Base-by-base conservation (phyloP, 2,113 vertebrate genomes). In the Emberiza fucata region DNA sequence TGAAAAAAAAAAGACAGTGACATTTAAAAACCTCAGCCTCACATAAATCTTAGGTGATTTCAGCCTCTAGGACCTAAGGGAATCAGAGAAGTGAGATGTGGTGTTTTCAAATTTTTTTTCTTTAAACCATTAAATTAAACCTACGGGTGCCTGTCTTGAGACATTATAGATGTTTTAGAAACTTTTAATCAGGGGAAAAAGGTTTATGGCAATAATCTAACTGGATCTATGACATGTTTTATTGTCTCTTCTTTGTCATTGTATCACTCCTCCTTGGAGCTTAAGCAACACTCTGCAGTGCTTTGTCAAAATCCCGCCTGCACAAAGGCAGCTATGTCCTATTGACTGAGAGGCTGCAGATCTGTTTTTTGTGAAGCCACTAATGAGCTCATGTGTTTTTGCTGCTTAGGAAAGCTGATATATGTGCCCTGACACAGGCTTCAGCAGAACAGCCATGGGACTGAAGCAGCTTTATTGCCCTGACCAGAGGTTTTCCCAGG, bases 341-440 rank as follows among this genome's bases (percentile, higher is more conserved):
- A 51, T 64, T 92, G 80, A 73, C n/a, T 2, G 44, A 72, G 50
- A 31, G 48, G 17, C 37, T 72, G 60, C 51, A 76, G 95, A 64
- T 66, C 81, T 65, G 72, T 33, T 93, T 75, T 84, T 65, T 84
- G 48, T 65, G 81, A 66, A 84, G 53, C 61, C 69, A 39, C 83
- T 92, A 84, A 94, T 48, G 84, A 94, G 83, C 72, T 86, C 68
- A 84, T 91, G 84, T 45, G 86, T 8, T 86, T 72, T 51, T 86
- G 65, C 57, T 92, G 53, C 81, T 94, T 47, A 80, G 48, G 69
- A 71, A 81, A 81, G 69, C 57, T 94, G 92, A 95, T 84, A 68
- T 75, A 88, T 91, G 69, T 0, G 7, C 65, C 25, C 65, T 92
- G 95, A 95, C 86, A 57, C 11, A 51, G 83, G 48, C 72, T 86